A percentile compares a stretch with the other conserved stretches of the same genome.
phyloP scores from a whole-genome alignment of 1,140 invertebrate genomes.

The Drosophila athabasca region DNA sequence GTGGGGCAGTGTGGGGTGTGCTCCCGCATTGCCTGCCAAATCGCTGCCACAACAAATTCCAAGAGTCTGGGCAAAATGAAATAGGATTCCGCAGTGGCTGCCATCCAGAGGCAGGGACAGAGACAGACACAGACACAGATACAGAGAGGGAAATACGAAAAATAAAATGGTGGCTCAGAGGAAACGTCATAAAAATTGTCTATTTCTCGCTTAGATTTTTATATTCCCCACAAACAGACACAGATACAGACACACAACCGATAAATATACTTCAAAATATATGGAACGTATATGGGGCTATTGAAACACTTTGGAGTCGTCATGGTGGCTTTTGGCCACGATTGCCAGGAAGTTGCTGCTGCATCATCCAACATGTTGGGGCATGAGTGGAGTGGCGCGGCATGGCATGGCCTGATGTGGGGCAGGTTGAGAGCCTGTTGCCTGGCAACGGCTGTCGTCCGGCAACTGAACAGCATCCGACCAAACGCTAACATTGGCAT shows the following conservation, averaged over 20 bases:
- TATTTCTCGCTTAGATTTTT: slow-evolving; percentile 38
- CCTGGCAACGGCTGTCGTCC: slow-evolving; percentile 10
- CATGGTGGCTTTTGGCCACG: slow-evolving; percentile 17
- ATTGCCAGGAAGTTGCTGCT: slow-evolving; percentile 30
- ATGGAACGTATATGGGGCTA: not conserved
- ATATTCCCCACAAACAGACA: not conserved
- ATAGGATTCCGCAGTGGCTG: slow-evolving; percentile 46
- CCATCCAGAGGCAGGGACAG: not conserved
- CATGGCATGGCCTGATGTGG: not conserved
- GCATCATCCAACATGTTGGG: not conserved
- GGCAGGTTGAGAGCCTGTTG: slow-evolving; percentile 17
- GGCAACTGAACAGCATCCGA: not conserved
- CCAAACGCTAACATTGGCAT: not conserved
- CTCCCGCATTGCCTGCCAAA: slow-evolving; percentile 35
- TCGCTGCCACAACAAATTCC: slow-evolving; percentile 51
- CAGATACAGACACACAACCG: not conserved
- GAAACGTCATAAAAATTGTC: slow-evolving; percentile 53
- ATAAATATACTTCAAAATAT: slow-evolving; percentile 21
- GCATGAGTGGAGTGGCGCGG: not conserved
- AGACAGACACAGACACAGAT: not conserved
- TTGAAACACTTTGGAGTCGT: slow-evolving; percentile 18
- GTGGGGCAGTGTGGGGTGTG: not conserved
- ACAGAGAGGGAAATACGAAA: not conserved
- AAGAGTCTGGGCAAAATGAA: slow-evolving; percentile 47
- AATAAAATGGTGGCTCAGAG: slow-evolving; percentile 30